A percentile compares a stretch with the other conserved stretches of the same genome.
Conservation (phyloP, 2,888 invertebrate genomes). For the Eumacrocentrus americanus region DNA sequence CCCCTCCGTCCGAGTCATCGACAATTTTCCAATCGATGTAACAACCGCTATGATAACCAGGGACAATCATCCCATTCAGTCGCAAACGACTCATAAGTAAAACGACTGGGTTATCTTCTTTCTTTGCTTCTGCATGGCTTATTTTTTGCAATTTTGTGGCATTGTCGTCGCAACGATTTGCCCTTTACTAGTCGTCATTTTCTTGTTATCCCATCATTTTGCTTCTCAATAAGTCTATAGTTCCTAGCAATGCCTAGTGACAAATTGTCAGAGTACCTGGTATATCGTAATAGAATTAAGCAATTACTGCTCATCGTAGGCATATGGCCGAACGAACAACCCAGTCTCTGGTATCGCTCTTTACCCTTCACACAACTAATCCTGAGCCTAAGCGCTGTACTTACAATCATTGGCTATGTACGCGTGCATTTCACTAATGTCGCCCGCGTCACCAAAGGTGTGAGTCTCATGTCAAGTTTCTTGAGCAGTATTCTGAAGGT, state of each 20-base stretch:
- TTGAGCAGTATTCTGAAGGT: conserved; percentile 6
- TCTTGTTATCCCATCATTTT: neutral
- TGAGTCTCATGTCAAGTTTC: conserved; percentile 7
- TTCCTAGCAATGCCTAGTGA: conserved; percentile 1
- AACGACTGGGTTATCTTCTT: too few species aligned
- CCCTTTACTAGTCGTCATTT: neutral
- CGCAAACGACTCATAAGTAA: neutral
- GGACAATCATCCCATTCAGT: neutral
- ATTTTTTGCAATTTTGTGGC: too few species aligned
- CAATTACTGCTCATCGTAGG: neutral
- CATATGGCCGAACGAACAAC: neutral
- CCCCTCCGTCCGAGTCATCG: neutral
- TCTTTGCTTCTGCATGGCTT: too few species aligned
- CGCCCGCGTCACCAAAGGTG: neutral
- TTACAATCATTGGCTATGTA: neutral
- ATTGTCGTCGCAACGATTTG: neutral
- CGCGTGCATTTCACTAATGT: neutral
- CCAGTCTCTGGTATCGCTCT: neutral
- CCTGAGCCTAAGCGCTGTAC: neutral
- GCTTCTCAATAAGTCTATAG: neutral
- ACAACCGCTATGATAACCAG: too few species aligned
- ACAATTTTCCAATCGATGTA: neutral
- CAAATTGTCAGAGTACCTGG: conserved; percentile 2
- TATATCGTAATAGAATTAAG: neutral
- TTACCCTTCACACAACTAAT: neutral